Percentiles rank a stretch among this genome's conserved stretches.
phyloP scores from a whole-genome alignment of 2,113 vertebrate genomes.

The Pipa parva region DNA sequence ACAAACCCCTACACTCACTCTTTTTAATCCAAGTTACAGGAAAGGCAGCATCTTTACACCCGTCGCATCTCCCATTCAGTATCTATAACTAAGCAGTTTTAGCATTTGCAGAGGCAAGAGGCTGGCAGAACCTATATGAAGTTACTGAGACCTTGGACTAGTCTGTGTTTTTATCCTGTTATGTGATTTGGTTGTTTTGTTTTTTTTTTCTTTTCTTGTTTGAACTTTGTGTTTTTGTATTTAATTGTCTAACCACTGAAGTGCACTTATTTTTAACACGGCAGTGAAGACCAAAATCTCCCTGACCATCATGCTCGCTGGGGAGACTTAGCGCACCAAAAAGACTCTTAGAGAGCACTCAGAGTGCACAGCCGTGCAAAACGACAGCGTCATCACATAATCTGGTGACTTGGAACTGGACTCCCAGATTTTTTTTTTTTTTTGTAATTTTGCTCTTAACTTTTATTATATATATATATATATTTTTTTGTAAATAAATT shows the following conservation, averaged over 20 bases:
- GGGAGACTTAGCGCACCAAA: conserved; percentile 14
- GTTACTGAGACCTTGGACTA: conserved; percentile 34
- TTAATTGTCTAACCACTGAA: conserved; percentile 41
- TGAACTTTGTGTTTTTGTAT: conserved; percentile 22
- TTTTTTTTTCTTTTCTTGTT: not conserved
- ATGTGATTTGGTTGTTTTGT: conserved; percentile 25
- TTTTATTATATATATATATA: too few relatives aligned
- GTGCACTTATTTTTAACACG: conserved; percentile 39
- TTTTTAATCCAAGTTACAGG: not conserved
- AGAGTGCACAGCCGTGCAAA: conserved; percentile 11
- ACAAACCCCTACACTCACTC: conserved; percentile 5
- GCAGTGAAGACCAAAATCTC: conserved; percentile 29
- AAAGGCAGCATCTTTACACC: not conserved
- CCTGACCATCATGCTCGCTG: not conserved
- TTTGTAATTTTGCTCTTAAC: conserved; percentile 16
- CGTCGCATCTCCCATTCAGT: not conserved
- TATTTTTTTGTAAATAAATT: conserved; percentile 35
- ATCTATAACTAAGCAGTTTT: not conserved
- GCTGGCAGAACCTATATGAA: conserved; percentile 4
- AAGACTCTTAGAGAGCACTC: conserved; percentile 22
- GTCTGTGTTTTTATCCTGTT: conserved; percentile 21
- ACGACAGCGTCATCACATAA: not conserved
- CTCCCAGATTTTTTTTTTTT: not conserved
- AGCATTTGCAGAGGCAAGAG: not conserved
- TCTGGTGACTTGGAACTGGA: conserved; percentile 7